Conservation (phyloP, 2,888 invertebrate genomes). For the Bedellia somnulentella region DNA sequence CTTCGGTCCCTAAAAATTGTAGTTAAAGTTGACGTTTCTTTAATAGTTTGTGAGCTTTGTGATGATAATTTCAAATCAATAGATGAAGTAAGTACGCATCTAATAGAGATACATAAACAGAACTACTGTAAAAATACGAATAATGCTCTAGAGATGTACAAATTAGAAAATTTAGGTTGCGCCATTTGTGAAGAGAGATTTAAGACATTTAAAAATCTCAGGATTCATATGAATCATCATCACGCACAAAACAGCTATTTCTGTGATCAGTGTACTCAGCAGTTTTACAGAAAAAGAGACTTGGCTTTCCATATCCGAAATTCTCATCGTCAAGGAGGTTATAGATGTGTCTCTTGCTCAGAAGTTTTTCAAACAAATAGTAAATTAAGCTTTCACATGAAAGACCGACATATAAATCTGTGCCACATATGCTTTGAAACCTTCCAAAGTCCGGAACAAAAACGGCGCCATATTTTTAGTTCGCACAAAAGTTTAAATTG, state of each 20-base stretch:
- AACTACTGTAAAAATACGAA: slow-evolving; percentile 4
- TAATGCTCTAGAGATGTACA: slow-evolving; percentile 6
- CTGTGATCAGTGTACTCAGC: slow-evolving; percentile 8
- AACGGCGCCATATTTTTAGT: neutral
- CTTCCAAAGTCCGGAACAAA: neutral
- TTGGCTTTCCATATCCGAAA: slow-evolving; percentile 5
- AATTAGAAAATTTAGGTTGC: slow-evolving; percentile 7
- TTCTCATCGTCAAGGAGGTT: neutral
- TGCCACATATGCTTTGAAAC: slow-evolving; percentile 1
- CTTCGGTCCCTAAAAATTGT: neutral
- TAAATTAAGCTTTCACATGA: slow-evolving; percentile 7
- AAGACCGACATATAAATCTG: slow-evolving; percentile 2
- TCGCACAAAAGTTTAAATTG: neutral
- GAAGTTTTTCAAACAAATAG: neutral
- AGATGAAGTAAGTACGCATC: slow-evolving; percentile 6
- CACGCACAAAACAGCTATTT: slow-evolving; percentile 4
- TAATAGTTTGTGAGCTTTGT: slow-evolving; percentile 8
- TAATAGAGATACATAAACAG: slow-evolving; percentile 6
- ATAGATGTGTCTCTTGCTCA: neutral
- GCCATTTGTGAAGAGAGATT: slow-evolving; percentile 7
- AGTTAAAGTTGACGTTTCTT: slow-evolving; percentile 9
- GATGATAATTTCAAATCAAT: slow-evolving; percentile 3
- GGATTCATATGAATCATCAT: slow-evolving; percentile 5
- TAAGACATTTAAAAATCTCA: slow-evolving; percentile 5
- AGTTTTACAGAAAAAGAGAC: slow-evolving; percentile 8